Evolutionary conservation across 2,888 invertebrate species (phyloP), one percentile per base, ranked within the genome.

Genomic region (Hofmannophila pseudospretella): DNA sequence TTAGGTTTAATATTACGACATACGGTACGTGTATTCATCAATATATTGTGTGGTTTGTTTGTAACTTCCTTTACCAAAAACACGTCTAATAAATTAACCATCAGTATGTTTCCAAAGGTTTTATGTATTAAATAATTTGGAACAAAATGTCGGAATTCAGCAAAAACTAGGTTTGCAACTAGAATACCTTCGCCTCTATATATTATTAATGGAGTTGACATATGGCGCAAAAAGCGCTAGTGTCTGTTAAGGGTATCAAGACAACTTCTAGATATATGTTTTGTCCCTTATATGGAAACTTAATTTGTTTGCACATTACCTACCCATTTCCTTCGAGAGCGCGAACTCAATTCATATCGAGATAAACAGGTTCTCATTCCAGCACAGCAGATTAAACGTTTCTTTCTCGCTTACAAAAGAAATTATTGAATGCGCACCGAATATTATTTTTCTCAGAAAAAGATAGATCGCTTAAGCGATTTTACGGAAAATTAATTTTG

Each of bases 401-500:
- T 63, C 56, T 54, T 67, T 51, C 61, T 36, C 48, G 53, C 44
- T 57, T 58, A 64, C 62, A 54, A 63, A 55, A 63, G 47, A 67
- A 77, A 74, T 70, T 72, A 70, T 73, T 63, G 65, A 67, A 61
- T 60, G 53, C 52, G 62, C 58, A 46, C 41, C 47, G 70, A 65
- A 75, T 73, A 77, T 80, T 79, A 74, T 76, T 77, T 78, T 80
- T 81, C 78, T 74, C 59, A 54, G 75, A 77, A 81, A 68, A 72
- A 78, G 74, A 80, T 79, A 78, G 79, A 85, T 84, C 75, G 75
- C 65, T 78, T 69, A 67, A 69, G 70, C 75, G 78, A 81, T 84
- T 82, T 81, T 80, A 78, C 75, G 74, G 72, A 62, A 77, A 81
- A 82, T 82, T 82, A 81, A 82, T 82, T 82, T 79, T 72, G 76